Conservation (phyloP, 1,140 invertebrate species). For the Agraylea sexmaculata region DNA sequence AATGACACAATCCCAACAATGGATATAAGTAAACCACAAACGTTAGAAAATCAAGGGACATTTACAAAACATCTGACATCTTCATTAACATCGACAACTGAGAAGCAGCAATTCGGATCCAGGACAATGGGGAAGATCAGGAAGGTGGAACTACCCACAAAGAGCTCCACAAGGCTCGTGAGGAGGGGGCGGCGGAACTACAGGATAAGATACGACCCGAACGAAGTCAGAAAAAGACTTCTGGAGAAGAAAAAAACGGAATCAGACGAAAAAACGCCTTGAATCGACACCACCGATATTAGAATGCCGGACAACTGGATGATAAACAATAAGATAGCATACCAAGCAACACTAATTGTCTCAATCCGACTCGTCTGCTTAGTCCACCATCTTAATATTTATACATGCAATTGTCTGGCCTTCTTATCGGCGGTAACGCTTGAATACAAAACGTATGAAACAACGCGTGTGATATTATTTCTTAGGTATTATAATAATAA, state of each 20-base stretch:
- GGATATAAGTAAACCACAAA: slow-evolving; percentile 1
- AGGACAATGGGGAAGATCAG: slow-evolving; percentile 17
- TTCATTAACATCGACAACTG: not conserved
- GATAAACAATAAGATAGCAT: too few relatives aligned
- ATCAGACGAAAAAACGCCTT: slow-evolving; percentile 7
- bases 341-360: too few relatives aligned
- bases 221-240: slow-evolving; percentile 17
- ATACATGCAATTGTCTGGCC: too few relatives aligned
- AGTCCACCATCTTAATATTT: too few relatives aligned
- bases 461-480: too few relatives aligned
- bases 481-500: too few relatives aligned
- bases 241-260: slow-evolving; percentile 15
- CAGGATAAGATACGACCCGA: slow-evolving; percentile 18
- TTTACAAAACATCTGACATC: not conserved
- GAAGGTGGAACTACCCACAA: slow-evolving; percentile 15
- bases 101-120: slow-evolving; percentile 11
- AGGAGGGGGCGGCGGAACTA: slow-evolving; percentile 19
- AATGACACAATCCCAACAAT: slow-evolving; percentile 5
- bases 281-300: too few relatives aligned
- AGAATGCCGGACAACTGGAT: too few relatives aligned
- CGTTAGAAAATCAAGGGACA: not conserved
- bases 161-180: slow-evolving; percentile 11
- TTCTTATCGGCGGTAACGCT: too few relatives aligned
- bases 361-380: too few relatives aligned
- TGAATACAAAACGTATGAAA: too few relatives aligned